Evolutionary conservation across 2,888 invertebrate species (phyloP).

Genomic region (Mycalesis mineus): DNA sequence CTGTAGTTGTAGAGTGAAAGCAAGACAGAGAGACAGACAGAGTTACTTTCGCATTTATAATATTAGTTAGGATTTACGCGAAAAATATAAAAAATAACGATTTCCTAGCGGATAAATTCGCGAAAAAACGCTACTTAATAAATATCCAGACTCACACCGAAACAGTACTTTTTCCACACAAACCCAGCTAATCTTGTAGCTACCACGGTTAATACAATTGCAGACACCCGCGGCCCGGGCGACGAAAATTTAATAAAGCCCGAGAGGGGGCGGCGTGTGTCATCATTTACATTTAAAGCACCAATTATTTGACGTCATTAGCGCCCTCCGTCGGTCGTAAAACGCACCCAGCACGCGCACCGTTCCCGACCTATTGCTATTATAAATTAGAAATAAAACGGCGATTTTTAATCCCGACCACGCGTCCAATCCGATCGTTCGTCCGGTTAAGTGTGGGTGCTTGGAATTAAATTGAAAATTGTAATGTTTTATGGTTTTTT

Average conservation of each 20-base stretch:
- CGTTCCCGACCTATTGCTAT: constrained; percentile 54
- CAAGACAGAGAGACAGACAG: no score
- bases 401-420: constrained; percentile 61
- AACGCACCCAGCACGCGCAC: constrained; percentile 71
- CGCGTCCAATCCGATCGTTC: constrained; percentile 31
- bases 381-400: constrained; percentile 72
- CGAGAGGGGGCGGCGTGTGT: constrained; percentile 54
- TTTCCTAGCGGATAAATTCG: no score
- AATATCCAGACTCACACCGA: not conserved
- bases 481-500: not conserved
- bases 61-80: no score
- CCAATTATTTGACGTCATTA: constrained; percentile 78
- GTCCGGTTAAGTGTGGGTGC: not conserved
- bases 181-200: constrained; percentile 20
- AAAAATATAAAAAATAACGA: no score
- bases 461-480: constrained; percentile 4
- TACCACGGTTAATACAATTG: constrained; percentile 16
- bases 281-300: constrained; percentile 78
- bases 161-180: constrained; percentile 1
- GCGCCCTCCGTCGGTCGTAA: constrained; percentile 71
- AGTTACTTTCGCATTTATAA: no score
- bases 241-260: constrained; percentile 68
- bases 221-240: constrained; percentile 8
- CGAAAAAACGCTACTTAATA: no score
- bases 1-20: no score